Conservation (phyloP, 1,140 invertebrate species). For the Triops longicaudatus region DNA sequence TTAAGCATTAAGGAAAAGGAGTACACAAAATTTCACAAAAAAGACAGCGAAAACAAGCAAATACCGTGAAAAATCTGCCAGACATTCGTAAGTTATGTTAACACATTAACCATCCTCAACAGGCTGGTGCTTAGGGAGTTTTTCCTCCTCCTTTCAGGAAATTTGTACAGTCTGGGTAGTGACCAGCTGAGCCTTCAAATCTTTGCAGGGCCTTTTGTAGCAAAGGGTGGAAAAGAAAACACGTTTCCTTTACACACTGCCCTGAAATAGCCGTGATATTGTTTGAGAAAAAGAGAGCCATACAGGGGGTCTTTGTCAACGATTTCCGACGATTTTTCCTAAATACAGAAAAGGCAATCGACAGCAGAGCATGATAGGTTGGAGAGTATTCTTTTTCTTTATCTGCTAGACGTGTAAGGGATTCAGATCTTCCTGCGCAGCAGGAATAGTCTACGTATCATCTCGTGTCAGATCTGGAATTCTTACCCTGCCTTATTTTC, state of each 20-base stretch:
- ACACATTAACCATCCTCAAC: neutral
- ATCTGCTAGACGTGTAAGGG: neutral
- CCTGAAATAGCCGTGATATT: constrained; percentile 4
- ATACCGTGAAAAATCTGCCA: neutral
- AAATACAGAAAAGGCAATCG: neutral
- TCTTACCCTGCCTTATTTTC: neutral
- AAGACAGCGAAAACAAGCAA: neutral
- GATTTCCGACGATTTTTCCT: neutral
- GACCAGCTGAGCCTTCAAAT: neutral
- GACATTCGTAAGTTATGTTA: neutral
- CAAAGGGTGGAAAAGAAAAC: neutral
- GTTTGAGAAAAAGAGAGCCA: neutral
- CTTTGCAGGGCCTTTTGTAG: neutral
- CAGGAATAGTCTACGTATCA: neutral
- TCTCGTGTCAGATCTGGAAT: neutral
- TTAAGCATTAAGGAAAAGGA: neutral
- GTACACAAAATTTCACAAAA: neutral
- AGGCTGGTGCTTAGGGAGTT: neutral
- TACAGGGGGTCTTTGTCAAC: constrained; percentile 10
- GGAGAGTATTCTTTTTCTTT: neutral
- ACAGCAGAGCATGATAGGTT: neutral
- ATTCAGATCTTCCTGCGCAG: neutral
- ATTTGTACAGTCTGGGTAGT: neutral
- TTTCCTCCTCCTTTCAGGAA: neutral
- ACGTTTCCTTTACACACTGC: neutral